phyloP scores from a whole-genome alignment of 2,888 invertebrate species.

The Coenonympha glycerion region DNA sequence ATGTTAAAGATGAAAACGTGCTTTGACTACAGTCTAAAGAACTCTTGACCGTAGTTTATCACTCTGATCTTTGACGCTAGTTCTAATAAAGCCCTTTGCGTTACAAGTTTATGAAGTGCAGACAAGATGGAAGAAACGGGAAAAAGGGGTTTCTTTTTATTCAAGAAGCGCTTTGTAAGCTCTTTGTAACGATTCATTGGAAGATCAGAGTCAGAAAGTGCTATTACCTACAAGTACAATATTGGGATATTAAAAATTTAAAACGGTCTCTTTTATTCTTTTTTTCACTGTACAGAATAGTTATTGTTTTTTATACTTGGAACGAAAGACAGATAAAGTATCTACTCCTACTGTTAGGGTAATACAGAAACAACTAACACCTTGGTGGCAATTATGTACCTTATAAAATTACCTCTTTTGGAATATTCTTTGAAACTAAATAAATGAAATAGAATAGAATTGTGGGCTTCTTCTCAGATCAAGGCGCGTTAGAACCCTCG shows the following conservation, averaged over 20 bases:
- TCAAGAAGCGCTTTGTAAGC: slow-evolving; percentile 27
- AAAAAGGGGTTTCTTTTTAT: slow-evolving; percentile 23
- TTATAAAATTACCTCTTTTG: too few relatives aligned
- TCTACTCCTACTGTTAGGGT: too few relatives aligned
- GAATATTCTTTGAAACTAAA: too few relatives aligned
- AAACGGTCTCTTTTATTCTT: slow-evolving; percentile 23
- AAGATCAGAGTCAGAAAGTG: slow-evolving; percentile 16
- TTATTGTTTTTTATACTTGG: slow-evolving; percentile 16
- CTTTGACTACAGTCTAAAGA: slow-evolving; percentile 9
- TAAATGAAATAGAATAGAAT: too few relatives aligned
- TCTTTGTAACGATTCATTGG: slow-evolving; percentile 29
- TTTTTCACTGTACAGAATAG: slow-evolving; percentile 16
- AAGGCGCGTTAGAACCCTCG: too few relatives aligned
- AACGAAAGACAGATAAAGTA: neutral
- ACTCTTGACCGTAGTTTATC: slow-evolving; percentile 13
- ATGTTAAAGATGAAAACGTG: slow-evolving; percentile 1
- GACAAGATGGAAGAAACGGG: slow-evolving; percentile 20
- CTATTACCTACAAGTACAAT: slow-evolving; percentile 22
- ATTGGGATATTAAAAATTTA: slow-evolving; percentile 26
- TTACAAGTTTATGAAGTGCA: slow-evolving; percentile 26
- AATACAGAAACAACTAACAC: too few relatives aligned
- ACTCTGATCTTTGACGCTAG: slow-evolving; percentile 19
- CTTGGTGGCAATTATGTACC: too few relatives aligned
- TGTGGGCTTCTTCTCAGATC: too few relatives aligned
- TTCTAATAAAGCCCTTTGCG: slow-evolving; percentile 25